Evolutionary conservation across 2,113 vertebrate genomes (phyloP), one percentile per base, ranked within the genome.

Genomic region (Pleuronectes platessa): DNA sequence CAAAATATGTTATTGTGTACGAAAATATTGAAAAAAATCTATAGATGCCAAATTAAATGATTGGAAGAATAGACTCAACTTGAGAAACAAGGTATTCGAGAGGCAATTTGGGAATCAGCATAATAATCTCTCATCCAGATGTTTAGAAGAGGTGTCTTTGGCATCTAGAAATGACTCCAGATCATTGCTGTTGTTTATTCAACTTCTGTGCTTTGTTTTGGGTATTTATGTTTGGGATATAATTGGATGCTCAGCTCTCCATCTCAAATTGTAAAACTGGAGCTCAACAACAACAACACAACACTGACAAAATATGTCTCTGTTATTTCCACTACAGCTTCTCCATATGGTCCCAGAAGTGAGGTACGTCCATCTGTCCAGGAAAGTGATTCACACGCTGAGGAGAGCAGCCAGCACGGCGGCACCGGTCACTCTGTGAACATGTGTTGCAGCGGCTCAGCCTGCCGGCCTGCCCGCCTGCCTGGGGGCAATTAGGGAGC

Each of bases 381-480:
- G 61, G 74, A 89, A 84, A 85, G 91, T 88, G 86, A 87, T 88
- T 91, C 81, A 87, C 90, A 91, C 54, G 64, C 80, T 53, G 86
- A 71, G 77, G 68, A 81, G 68, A 73, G 70, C 73, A 73, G 74
- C 68, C 61, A 78, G 68, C 79, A 62, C 14, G 18, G 81, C 81
- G 62, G 87, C 86, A 83, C 78, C n/a, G 59, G 79, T 71, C 86
- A 68, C 58, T 71, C 72, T 82, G 76, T 82, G 89, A 93, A 90
- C 94, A 94, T 95, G 93, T 94, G 93, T 79, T 88, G 74, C 86
- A 89, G 90, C 86, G 91, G 88, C 83, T 78, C 76, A 68, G 78
- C 74, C 83, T 11, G 82, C 55, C 63, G 13, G 83, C 77, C 79
- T 79, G 69, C 74, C 82, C 6, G 82, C 59, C 66, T n/a, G 83